phyloP scores from a whole-genome alignment of 1,140 invertebrate species.

The Eurosta solidaginis region DNA sequence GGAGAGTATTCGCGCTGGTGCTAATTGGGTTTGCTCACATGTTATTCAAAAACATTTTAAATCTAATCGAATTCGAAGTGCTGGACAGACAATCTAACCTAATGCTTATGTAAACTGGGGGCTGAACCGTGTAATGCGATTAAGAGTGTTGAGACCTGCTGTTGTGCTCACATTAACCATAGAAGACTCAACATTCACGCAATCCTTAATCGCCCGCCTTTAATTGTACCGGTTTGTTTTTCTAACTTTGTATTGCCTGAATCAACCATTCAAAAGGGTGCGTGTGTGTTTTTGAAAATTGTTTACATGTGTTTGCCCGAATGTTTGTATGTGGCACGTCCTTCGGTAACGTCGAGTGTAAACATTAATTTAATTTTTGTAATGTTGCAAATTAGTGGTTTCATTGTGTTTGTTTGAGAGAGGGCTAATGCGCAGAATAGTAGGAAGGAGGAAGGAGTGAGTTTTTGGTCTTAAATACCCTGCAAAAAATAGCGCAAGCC shows the following conservation, averaged over 20 bases:
- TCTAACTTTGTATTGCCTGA: neutral
- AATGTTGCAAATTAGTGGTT: constrained; percentile 57
- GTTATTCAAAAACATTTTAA: neutral
- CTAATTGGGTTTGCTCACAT: neutral
- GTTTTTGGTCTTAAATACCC: too few species aligned
- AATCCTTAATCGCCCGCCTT: neutral
- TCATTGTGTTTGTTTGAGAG: constrained; percentile 30
- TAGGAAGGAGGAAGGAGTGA: neutral
- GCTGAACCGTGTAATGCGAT: constrained; percentile 29
- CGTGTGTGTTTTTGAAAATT: neutral
- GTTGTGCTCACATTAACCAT: neutral
- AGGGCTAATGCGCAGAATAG: too few species aligned
- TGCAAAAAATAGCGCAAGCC: too few species aligned
- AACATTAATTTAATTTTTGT: constrained; percentile 54
- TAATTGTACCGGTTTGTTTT: constrained; percentile 3
- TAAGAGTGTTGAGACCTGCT: constrained; percentile 28
- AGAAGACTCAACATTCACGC: too few species aligned
- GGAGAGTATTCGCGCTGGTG: neutral
- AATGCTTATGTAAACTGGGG: neutral
- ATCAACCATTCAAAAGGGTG: neutral
- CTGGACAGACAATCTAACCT: neutral
- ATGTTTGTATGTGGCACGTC: neutral
- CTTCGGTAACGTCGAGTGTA: constrained; percentile 33
- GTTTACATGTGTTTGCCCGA: neutral
- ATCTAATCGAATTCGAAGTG: constrained; percentile 4